phyloP scores from a whole-genome alignment of 2,888 invertebrate species.

The Drosophila subsilvestris region DNA sequence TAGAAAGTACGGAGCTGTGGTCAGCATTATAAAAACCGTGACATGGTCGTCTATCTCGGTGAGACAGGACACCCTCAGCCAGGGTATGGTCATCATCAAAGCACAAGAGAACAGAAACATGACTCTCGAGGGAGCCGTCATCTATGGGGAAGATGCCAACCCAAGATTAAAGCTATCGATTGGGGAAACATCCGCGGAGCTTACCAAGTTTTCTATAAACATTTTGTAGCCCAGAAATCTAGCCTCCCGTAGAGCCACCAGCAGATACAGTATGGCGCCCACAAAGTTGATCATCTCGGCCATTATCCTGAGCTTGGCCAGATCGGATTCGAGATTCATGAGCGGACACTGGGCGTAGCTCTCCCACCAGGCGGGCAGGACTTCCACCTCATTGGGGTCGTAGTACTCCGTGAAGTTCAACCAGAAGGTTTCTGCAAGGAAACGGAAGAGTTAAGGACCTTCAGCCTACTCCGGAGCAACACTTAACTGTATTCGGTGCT shows the following conservation, averaged over 20 bases:
- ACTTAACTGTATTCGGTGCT: slow-evolving; percentile 70
- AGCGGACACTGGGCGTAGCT: slow-evolving; percentile 83
- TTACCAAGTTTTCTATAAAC: slow-evolving; percentile 97
- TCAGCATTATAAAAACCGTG: slow-evolving; percentile 96
- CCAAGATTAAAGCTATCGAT: not conserved
- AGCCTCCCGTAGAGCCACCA: slow-evolving; percentile 93
- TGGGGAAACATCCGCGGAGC: not conserved
- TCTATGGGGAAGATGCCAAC: slow-evolving; percentile 84
- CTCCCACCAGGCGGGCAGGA: slow-evolving; percentile 81
- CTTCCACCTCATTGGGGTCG: slow-evolving; percentile 73
- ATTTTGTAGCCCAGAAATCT: slow-evolving; percentile 95
- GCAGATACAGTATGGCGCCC: slow-evolving; percentile 93
- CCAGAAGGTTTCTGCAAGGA: slow-evolving; percentile 82
- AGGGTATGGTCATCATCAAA: slow-evolving; percentile 93
- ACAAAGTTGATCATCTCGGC: slow-evolving; percentile 92
- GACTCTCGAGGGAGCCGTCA: slow-evolving; percentile 94
- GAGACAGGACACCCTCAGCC: slow-evolving; percentile 92
- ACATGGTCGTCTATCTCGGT: slow-evolving; percentile 95
- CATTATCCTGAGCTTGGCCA: slow-evolving; percentile 87
- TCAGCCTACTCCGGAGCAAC: no score
- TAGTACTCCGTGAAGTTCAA: slow-evolving; percentile 82
- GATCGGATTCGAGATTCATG: slow-evolving; percentile 82
- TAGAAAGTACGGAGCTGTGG: slow-evolving; percentile 97
- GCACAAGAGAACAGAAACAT: slow-evolving; percentile 97
- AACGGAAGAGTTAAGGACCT: not conserved